phyloP scores from a whole-genome alignment of 30 jellyfish, hydroid and myxozoan genomes.

The Aurelia aurita complex sp. Pacific region DNA sequence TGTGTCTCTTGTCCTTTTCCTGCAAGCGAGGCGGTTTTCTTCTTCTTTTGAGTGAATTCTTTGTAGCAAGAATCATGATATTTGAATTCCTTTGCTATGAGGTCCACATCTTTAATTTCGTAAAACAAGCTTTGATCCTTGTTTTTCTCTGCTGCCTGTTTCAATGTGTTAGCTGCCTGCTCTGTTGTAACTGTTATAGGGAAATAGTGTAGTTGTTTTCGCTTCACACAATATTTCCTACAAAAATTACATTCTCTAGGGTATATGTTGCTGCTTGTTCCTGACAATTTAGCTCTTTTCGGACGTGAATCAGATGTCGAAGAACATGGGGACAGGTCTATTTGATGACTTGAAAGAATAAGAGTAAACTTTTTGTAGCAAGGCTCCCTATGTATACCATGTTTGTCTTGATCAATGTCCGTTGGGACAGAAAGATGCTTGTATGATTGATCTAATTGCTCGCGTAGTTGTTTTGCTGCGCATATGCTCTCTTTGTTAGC shows the following conservation, averaged over 20 bases:
- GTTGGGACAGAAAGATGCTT: slow-evolving; percentile 59
- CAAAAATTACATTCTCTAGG: not conserved
- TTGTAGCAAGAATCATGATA: slow-evolving; percentile 3
- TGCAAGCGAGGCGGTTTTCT: not conserved
- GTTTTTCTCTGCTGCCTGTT: slow-evolving; percentile 23
- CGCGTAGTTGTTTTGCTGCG: slow-evolving; percentile 47
- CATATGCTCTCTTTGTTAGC: slow-evolving; percentile 19
- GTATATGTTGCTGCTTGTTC: not conserved
- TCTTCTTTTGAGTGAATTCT: not conserved
- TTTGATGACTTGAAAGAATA: slow-evolving; percentile 13
- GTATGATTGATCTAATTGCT: slow-evolving; percentile 20
- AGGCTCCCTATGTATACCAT: slow-evolving; percentile 37
- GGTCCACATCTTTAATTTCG: slow-evolving; percentile 15
- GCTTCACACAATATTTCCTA: not conserved
- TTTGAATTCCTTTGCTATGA: not conserved
- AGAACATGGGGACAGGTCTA: not conserved
- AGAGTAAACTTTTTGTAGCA: slow-evolving; percentile 62
- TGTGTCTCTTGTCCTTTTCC: not conserved
- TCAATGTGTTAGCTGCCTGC: slow-evolving; percentile 27
- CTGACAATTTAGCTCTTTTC: not conserved
- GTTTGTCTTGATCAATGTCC: slow-evolving; percentile 12
- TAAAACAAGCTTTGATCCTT: slow-evolving; percentile 10
- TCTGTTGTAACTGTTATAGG: slow-evolving; percentile 24
- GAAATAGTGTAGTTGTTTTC: not conserved
- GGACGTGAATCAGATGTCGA: slow-evolving; percentile 4